Evolutionary conservation across 2,113 vertebrate species (phyloP), one percentile per base, ranked within the genome.

Genomic region (Raja brachyura): DNA sequence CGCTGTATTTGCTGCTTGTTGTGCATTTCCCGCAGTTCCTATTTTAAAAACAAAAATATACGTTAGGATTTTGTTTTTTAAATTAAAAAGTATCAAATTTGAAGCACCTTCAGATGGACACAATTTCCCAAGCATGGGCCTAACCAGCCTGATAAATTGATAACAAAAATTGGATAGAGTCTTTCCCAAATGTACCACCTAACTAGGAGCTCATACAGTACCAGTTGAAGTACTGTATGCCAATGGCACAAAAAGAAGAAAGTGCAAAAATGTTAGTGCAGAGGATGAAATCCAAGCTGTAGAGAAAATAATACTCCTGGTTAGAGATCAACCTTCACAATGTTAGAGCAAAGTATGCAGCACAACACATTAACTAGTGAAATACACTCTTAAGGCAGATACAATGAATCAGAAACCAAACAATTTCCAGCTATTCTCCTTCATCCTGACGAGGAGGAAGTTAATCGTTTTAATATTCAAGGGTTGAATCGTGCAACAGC

Each of bases 1-100:
- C 97, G 99, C 95, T 98, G 97, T 73, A 98, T 95, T 93, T 99
- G 98, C 95, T 99, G 98, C 79, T 97, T 98, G 94, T 94, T 97
- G 94, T 99, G 98, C 94, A 98, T 98, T 96, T 99, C 99, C 95
- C 98, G 96, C 94, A 99, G 96, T 94, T 99, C 99, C 99, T 99
- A 95, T 63, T 96, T 81, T 25, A 86, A 94, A 94, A 92, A 93
- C 96, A 94, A 16, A 54, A 73, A 22, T 13, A 10, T 9, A 48
- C 0, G 0, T 9, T 92, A 73, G 73, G 66, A 92, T 48, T 39
- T 39, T 3, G 33, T 70, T 92, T 92, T 93, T 31, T n/a, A 54
- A 86, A 31, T 20, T 48, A 70, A 5, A 39, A 77, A 70, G 56
- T 28, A 4, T 54, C 14, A 81, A 74, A 18, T 31, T 73, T 83